Evolutionary conservation across 2,113 vertebrate genomes (phyloP), one percentile per base, ranked within the genome.

Genomic region (Odontesthes bonariensis): DNA sequence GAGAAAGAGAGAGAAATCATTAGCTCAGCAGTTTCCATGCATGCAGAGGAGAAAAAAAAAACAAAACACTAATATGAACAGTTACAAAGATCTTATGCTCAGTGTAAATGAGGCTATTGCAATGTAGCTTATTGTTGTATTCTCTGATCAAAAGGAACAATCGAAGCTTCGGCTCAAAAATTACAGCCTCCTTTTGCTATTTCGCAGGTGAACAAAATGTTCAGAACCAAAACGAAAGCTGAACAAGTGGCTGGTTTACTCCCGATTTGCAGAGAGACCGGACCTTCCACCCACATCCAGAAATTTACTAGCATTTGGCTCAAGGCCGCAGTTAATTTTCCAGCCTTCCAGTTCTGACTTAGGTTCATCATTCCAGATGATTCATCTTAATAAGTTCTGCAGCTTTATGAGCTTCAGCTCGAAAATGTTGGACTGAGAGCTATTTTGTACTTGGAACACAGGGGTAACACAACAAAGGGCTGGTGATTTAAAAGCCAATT

Each of bases 1-100:
- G 27, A 27, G 90, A 49, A 3, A 27, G 7, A 94, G 91, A 90
- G 89, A 74, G 77, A 86, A 91, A 94, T 63, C 57, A 75, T 91
- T 65, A 92, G 86, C 69, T 87, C 89, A 86, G 91, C 88, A 85
- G 65, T 89, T 92, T 90, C 57, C 56, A 73, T 56, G 38, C 23
- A 81, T 65, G 22, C 31, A 78, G n/a, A 69, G 19, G n/a, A 44
- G 27, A 35, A 58, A 54, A 68, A 5, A 65, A 42, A 59, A 57
- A 63, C 23, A 23, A 8, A 44, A 49, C 0, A 68, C 20, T 35
- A 32, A 69, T 40, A 81, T 49, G 1, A 47, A 58, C 58, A 60
- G 61, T 60, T 53, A 46, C 8, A 56, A 4, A 77, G 14, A 70
- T 69, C 12, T 46, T 66, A 55, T n/a, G 9, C 1, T 52, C 8